phyloP scores from a whole-genome alignment of 2,888 invertebrate genomes.

The Agelastica alni region DNA sequence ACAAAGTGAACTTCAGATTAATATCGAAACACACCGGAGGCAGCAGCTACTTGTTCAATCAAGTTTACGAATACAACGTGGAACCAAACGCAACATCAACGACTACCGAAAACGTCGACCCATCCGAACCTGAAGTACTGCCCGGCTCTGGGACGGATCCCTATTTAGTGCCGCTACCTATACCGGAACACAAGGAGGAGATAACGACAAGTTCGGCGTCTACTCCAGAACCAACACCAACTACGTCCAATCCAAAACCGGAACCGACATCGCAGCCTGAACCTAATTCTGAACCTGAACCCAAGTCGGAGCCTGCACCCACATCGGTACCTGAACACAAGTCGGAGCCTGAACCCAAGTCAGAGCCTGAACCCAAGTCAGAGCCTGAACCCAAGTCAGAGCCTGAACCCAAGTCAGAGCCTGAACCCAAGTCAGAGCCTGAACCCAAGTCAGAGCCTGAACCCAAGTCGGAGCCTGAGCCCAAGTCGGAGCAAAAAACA shows the following conservation, averaged over 20 bases:
- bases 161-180: slow-evolving; percentile 31
- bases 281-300: background rate
- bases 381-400: slow-evolving; percentile 19
- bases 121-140: slow-evolving; percentile 23
- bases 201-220: slow-evolving; percentile 8
- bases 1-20: slow-evolving; percentile 70
- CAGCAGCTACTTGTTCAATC: slow-evolving; percentile 67
- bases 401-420: background rate
- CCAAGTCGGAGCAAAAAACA: slow-evolving; percentile 8
- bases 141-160: slow-evolving; percentile 36
- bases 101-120: slow-evolving; percentile 12
- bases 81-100: slow-evolving; percentile 18
- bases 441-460: slow-evolving; percentile 10
- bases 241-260: slow-evolving; percentile 15
- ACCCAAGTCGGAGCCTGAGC: slow-evolving; percentile 7
- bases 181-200: slow-evolving; percentile 25
- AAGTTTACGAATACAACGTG: slow-evolving; percentile 38
- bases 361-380: slow-evolving; percentile 18
- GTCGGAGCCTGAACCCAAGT: slow-evolving; percentile 24
- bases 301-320: background rate
- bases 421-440: slow-evolving; percentile 9
- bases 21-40: slow-evolving; percentile 64
- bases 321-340: slow-evolving; percentile 10
- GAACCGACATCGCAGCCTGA: slow-evolving; percentile 15
- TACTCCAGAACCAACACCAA: slow-evolving; percentile 23